Evolutionary conservation across 2,797 vertebrate species (phyloP), one percentile per base, ranked within the genome.

Genomic region (Tapirus indicus): DNA sequence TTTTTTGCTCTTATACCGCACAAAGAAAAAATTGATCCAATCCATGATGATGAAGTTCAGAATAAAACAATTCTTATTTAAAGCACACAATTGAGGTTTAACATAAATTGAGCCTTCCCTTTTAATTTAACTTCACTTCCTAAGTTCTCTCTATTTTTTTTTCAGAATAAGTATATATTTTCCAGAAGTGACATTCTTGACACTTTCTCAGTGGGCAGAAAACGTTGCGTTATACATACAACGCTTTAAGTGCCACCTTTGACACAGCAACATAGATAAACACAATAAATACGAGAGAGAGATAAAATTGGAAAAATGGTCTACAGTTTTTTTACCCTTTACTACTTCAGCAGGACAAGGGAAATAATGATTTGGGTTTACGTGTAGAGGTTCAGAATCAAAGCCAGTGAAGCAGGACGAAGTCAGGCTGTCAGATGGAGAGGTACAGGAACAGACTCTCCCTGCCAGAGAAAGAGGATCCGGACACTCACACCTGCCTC

Each of bases 81-180:
- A 87, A 96, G 4, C 5, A 91, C 10, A 62, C 0, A 77, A 10
- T 44, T 91, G 32, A 91, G 27, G 10, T 84, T 71, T 66, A 66
- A 87, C 62, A 69, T 62, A 66, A 93, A 72, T 74, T 69, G n/a
- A 92, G 9, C 5, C 8, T 41, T 35, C 6, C 12, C 12, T 91
- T 88, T 92, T 49, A 49, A 66, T 80, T 92, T 72, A 94, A 75
- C 44, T 86, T 78, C 13, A 60, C 64, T 93, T 93, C 71, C 64
- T 77, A 91, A 71, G 21, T 78, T 90, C 64, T 44, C 13, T 77
- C 10, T 84, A 0, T 64, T 66, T 56, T 60, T 62, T 94, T 74
- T 41, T 62, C 41, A 87, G 18, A 86, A 56, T 35, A 80, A 44
- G 79, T 2, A 74, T 27, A 29, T 62, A 92, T 87, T 93, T 86